phyloP scores from a whole-genome alignment of 2,797 vertebrate genomes.

The Gallinago stenura region DNA sequence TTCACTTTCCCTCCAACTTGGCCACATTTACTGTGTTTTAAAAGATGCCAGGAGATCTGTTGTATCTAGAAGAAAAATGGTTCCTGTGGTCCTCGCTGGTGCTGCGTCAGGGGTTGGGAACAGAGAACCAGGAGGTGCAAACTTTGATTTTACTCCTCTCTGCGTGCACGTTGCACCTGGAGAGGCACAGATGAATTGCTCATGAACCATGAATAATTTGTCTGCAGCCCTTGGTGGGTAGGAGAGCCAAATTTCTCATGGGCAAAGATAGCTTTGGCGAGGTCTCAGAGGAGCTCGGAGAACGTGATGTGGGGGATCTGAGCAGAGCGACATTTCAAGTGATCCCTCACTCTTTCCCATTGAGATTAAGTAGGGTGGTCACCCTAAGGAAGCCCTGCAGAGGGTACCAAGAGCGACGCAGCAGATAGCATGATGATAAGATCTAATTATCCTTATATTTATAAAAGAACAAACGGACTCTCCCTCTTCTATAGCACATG shows the following conservation, averaged over 20 bases:
- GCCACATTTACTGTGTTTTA: not conserved
- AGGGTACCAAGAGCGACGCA: not conserved
- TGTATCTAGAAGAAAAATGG: not conserved
- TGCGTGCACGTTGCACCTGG: not conserved
- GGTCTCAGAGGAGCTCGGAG: not conserved
- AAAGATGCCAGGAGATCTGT: not conserved
- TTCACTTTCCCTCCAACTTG: not conserved
- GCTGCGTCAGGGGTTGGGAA: accelerated
- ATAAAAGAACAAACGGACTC: not conserved
- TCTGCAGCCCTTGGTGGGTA: not conserved
- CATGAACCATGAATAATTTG: not conserved
- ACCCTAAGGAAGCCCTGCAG: not conserved
- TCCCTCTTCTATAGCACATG: conserved; percentile 84
- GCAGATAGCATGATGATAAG: not conserved
- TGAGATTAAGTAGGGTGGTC: not conserved
- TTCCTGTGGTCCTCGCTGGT: not conserved
- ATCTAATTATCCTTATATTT: not conserved
- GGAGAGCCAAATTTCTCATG: not conserved
- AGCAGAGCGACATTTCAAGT: not conserved
- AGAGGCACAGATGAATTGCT: not conserved
- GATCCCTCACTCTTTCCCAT: no score
- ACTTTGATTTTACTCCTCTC: not conserved
- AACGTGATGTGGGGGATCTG: not conserved
- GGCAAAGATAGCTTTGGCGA: not conserved
- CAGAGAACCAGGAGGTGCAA: not conserved